Base-by-base conservation (phyloP, 2,797 vertebrate species). In the Ammospiza maritima region DNA sequence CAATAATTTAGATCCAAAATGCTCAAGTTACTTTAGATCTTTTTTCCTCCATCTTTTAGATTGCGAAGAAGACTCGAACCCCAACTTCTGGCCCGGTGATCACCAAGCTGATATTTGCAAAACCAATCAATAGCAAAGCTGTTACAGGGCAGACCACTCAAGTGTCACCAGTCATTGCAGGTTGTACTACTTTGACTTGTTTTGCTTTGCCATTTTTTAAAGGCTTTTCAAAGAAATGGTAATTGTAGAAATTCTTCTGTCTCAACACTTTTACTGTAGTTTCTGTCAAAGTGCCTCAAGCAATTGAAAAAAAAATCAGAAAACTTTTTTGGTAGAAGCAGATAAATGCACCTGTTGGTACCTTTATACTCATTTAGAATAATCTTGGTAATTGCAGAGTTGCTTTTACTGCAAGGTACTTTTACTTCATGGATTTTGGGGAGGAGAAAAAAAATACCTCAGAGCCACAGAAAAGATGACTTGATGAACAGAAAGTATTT, bases 121-220 rank as follows among this genome's bases (percentile, higher is more conserved):
- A 99, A 97, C 99, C 99, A n/a, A 98, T 99, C 47, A 99, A 99
- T 98, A 99, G 98, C 98, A 99, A 99, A 98, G 98, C 98, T 74
- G 97, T 99, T 47, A 98, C 98, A 94, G 98, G 98, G 90, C 98
- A 99, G 97, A 98, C 98, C 18, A 98, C 98, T 95, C 98, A 99
- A 53, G 98, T 98, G 7, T 97, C 99, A 86, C 98, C 99, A 70
- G 98, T 99, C 80, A 98, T 99, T 81, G 97, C 99, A 97, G 99
- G 99, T 99, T 97, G 96, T 97, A 94, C 95, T 97, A 93, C 91
- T 96, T 97, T 89, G 88, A 73, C 94, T 97, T 96, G 47, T 89
- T 97, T 90, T 94, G 64, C 86, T 94, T 92, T 87, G 51, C 62
- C 11, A 5, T 80, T 82, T 90, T 91, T 79, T 45, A 38, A 76